Evolutionary conservation across 2,797 vertebrate genomes (phyloP).

Genomic region (Phalloptychus januarius): DNA sequence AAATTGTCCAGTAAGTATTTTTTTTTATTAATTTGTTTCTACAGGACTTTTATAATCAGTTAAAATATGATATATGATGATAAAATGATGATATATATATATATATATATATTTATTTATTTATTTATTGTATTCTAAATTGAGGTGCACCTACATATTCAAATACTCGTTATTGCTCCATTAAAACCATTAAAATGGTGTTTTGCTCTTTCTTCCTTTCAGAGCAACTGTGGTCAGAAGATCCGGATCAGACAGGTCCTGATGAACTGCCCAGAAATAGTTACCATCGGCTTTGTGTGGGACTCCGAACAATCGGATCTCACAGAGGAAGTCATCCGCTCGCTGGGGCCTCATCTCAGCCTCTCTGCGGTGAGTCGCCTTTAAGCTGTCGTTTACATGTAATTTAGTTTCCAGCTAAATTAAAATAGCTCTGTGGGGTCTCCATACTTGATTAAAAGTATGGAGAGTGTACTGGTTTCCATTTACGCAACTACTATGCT

Average conservation of each 20-base stretch:
- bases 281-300: conserved; percentile 98
- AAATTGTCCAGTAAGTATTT: conserved; percentile 92
- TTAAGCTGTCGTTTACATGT: not conserved
- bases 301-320: conserved; percentile 97
- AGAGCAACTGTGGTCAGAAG: conserved; percentile 97
- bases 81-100: too few relatives aligned
- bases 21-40: conserved; percentile 15
- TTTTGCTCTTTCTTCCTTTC: conserved; percentile 26
- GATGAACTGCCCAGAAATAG: conserved; percentile 98
- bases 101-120: too few relatives aligned
- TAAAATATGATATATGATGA: not conserved
- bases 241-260: conserved; percentile 94
- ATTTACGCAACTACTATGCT: not conserved
- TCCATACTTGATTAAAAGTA: conserved; percentile 7
- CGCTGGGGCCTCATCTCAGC: conserved; percentile 88
- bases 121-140: too few relatives aligned
- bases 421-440: not conserved
- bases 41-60: not conserved
- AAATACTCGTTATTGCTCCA: not conserved
- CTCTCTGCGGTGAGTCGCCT: conserved; percentile 87
- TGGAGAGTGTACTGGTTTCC: not conserved
- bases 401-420: not conserved
- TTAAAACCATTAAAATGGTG: too few relatives aligned
- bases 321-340: conserved; percentile 91
- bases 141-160: too few relatives aligned